Evolutionary conservation across 2,797 vertebrate genomes (phyloP).

Genomic region (Linurgus olivaceus): DNA sequence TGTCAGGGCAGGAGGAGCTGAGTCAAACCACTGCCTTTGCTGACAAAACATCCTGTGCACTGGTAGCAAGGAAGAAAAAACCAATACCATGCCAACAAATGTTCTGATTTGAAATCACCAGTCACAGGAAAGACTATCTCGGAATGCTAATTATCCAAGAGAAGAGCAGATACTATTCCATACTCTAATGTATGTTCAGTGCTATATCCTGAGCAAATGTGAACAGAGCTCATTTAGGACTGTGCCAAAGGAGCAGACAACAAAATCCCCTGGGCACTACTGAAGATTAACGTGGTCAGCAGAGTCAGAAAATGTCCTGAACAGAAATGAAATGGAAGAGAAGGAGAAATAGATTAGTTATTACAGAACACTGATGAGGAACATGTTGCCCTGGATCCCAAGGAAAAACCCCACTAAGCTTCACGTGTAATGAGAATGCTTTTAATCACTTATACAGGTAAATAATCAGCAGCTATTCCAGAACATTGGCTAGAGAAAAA

Average conservation of each 20-base stretch:
- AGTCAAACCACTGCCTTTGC: not conserved
- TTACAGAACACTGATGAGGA: constrained; percentile 18
- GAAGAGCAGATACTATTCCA: constrained; percentile 19
- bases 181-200: not conserved
- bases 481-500: not conserved
- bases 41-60: constrained; percentile 24
- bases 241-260: not conserved
- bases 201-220: not conserved
- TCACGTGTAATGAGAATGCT: not conserved
- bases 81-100: constrained; percentile 3
- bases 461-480: constrained; percentile 1
- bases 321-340: not conserved
- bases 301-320: constrained; percentile 28
- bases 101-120: constrained; percentile 10
- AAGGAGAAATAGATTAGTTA: constrained; percentile 27
- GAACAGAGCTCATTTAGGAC: constrained; percentile 15
- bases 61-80: constrained; percentile 14
- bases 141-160: constrained; percentile 35
- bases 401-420: not conserved
- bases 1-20: not conserved
- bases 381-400: not conserved
- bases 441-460: constrained; percentile 31
- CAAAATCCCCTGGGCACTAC: not conserved
- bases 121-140: not conserved
- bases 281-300: constrained; percentile 16